Conservation (phyloP, 2,113 vertebrate species). For the Myanophis thanlyinensis region DNA sequence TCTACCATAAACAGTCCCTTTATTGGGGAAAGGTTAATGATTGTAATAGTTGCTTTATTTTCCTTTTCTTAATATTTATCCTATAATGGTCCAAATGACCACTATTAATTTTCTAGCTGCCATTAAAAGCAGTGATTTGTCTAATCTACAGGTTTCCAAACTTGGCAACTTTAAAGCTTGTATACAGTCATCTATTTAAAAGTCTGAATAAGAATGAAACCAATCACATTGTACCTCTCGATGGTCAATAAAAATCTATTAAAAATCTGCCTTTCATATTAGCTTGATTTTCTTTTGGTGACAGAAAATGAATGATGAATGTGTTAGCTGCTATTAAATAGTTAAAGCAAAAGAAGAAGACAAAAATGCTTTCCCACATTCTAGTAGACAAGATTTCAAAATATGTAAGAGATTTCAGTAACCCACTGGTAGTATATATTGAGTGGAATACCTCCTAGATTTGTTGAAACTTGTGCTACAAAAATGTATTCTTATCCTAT, state of each 20-base stretch:
- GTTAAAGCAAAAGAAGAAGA: not conserved
- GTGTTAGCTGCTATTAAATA: not conserved
- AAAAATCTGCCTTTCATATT: not conserved
- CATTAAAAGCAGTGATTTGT: not conserved
- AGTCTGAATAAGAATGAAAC: not conserved
- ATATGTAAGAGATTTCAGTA: not conserved
- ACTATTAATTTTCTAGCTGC: not conserved
- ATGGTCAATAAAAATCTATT: not conserved
- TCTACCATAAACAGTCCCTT: not conserved
- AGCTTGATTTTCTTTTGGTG: not conserved
- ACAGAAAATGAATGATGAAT: not conserved
- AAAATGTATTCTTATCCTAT: not conserved
- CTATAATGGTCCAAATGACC: not conserved
- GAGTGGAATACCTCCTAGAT: not conserved
- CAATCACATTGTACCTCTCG: not conserved
- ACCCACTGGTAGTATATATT: not conserved
- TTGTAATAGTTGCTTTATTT: not conserved
- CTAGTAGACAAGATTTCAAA: not conserved
- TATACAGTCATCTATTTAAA: not conserved
- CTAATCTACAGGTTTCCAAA: not conserved
- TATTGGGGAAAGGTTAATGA: not conserved
- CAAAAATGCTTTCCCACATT: not conserved
- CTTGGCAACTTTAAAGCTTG: not conserved
- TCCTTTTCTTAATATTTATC: not conserved
- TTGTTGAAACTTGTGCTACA: not conserved